Evolutionary conservation across 23 tunicate species (phyloP), one percentile per base, ranked within the genome.

Genomic region (Trididemnum nubilum): DNA sequence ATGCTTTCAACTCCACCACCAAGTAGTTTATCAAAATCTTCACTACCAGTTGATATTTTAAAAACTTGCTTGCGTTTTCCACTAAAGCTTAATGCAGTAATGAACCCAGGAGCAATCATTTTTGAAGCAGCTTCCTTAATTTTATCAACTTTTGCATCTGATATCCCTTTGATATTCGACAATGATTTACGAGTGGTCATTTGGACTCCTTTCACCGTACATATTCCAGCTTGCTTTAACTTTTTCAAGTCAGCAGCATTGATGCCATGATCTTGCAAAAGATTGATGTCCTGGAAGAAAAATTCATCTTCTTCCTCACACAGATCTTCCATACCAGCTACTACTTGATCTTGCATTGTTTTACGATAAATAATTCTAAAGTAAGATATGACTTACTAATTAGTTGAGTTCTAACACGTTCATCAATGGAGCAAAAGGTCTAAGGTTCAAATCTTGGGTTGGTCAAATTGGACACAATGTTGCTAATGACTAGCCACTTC

Each of bases 1-100:
- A 96, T 96, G 63, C 97, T 90, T 73, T 96, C 99, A 44, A 96
- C 85, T 0, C 99, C 99, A 28, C 99, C 99, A 0, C 99, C 99
- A 29, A 96, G 81, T 5, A 96, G 85, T 73, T 80, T 83, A 79
- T 96, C 99, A 39, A 96, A 86, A 40, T 96, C 99, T 51, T 72
- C 73, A 49, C 97, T 81, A 0, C 99, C 99, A 23, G 96, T 90
- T 60, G 96, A 82, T 38, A 96, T 79, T 78, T 85, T 90, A 51
- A 96, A 96, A 33, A 89, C 86, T 37, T 92, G 92, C 64, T 87
- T 85, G 50, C 97, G 75, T 78, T 92, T 92, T 61, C 80, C 58
- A 37, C 97, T 92, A 76, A 92, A 92, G 49, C 72, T 92, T 30
- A 92, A 70, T 49, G 97, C 97, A 18, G 97, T 75, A 27, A 83